phyloP scores from a whole-genome alignment of 1,140 invertebrate genomes.

The Bombus confusus region DNA sequence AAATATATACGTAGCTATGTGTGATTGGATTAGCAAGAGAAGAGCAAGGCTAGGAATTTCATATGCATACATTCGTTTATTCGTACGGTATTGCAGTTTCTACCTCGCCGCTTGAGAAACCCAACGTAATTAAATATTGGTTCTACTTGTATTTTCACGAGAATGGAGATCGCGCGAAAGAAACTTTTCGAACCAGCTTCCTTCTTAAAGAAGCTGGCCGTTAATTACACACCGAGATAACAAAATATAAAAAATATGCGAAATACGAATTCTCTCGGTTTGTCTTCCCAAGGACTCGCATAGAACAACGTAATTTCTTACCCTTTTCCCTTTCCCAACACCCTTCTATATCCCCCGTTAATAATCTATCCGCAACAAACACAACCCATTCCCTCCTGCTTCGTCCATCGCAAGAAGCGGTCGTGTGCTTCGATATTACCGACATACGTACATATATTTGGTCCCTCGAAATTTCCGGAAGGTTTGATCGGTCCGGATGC shows the following conservation, averaged over 20 bases:
- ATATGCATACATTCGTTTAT: not conserved
- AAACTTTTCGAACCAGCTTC: no score
- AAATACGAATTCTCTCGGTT: no score
- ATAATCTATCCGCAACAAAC: not conserved
- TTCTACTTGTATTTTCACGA: no score
- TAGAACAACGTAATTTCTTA: no score
- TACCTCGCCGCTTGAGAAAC: no score
- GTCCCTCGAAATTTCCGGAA: not conserved
- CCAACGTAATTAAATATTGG: not conserved
- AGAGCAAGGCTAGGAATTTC: not conserved
- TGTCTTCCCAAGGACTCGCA: no score
- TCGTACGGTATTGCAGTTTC: not conserved
- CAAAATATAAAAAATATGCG: no score
- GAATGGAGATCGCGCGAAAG: no score
- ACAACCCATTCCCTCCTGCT: not conserved
- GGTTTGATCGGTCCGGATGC: conserved; percentile 1
- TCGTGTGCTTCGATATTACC: not conserved
- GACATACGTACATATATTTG: not conserved
- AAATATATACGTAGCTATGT: not conserved
- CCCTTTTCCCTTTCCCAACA: no score
- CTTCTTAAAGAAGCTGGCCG: no score
- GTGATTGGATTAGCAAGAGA: not conserved
- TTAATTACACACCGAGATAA: no score
- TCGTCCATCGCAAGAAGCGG: not conserved
- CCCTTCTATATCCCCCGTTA: no score